These are phyloP conservation scores for Eumeta japonica DNA, from an alignment of 1,140 invertebrate genomes.

Conservation along the genomic window DNA sequence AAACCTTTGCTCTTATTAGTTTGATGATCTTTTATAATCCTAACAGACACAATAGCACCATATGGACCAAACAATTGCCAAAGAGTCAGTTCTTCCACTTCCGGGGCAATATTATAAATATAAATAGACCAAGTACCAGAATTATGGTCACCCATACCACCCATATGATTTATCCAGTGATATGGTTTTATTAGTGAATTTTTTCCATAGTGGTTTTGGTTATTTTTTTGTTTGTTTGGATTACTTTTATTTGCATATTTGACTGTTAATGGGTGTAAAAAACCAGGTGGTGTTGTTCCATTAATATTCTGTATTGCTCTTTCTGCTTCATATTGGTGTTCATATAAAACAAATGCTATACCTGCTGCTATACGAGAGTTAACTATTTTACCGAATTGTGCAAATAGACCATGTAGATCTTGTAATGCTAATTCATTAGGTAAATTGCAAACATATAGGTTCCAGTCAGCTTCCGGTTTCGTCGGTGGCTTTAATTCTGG, in stretches of 20 bases:
- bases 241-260: constrained; percentile 59
- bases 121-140: constrained; percentile 95
- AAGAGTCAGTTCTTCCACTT: constrained; percentile 95
- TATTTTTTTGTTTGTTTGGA: constrained; percentile 52
- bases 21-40: constrained; percentile 95
- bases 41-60: constrained; percentile 97
- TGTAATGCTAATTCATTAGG: constrained; percentile 57
- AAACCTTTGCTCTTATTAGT: constrained; percentile 99
- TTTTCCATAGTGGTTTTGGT: constrained; percentile 50
- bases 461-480: constrained; percentile 58
- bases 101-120: constrained; percentile 97
- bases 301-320: constrained; percentile 53
- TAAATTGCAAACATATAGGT: constrained; percentile 58
- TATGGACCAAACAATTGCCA: constrained; percentile 99
- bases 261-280: constrained; percentile 55
- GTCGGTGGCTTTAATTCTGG: constrained; percentile 52
- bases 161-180: constrained; percentile 57
- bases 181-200: constrained; percentile 44
- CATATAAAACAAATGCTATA: constrained; percentile 56
- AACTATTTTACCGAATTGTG: constrained; percentile 57
- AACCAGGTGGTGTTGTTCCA: constrained; percentile 49
- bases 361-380: constrained; percentile 56
- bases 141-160: constrained; percentile 57
- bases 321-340: constrained; percentile 54
- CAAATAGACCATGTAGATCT: constrained; percentile 55